Conservation (phyloP, 2,113 vertebrate species). For the Cryptoleucopteryx plumbea region DNA sequence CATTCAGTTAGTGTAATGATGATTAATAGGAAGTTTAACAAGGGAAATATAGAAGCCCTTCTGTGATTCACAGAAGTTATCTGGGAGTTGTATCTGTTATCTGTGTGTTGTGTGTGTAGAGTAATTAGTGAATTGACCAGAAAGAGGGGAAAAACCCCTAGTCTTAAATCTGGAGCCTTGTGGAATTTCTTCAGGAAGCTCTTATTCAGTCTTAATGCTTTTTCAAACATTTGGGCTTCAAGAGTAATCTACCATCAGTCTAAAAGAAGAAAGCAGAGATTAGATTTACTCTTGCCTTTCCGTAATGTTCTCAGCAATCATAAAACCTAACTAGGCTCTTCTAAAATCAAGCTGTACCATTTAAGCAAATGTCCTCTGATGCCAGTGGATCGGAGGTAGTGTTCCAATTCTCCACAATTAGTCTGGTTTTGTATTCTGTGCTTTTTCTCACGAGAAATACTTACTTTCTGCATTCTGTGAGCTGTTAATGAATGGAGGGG, state of each 20-base stretch:
- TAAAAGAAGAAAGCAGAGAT: not conserved
- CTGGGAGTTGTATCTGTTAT: not conserved
- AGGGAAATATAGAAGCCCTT: not conserved
- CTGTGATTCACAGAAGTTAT: not conserved
- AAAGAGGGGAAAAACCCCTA: not conserved
- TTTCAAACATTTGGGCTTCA: not conserved
- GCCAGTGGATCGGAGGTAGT: not conserved
- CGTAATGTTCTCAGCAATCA: not conserved
- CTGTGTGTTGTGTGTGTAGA: not conserved
- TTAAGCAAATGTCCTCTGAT: not conserved
- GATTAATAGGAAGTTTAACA: not conserved
- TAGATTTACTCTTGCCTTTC: not conserved
- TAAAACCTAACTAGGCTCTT: not conserved
- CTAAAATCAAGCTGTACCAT: not conserved
- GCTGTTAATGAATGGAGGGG: not conserved
- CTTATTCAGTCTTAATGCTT: not conserved
- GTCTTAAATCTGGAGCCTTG: not conserved
- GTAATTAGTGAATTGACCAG: not conserved
- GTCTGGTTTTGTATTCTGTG: not conserved
- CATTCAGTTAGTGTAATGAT: fast-evolving
- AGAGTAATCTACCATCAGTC: not conserved
- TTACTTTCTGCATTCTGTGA: not conserved
- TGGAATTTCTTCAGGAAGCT: not conserved
- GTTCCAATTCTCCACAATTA: not conserved
- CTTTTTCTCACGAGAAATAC: not conserved